phyloP scores from a whole-genome alignment of 2,797 vertebrate species.

The Melanotaenia nigrans region DNA sequence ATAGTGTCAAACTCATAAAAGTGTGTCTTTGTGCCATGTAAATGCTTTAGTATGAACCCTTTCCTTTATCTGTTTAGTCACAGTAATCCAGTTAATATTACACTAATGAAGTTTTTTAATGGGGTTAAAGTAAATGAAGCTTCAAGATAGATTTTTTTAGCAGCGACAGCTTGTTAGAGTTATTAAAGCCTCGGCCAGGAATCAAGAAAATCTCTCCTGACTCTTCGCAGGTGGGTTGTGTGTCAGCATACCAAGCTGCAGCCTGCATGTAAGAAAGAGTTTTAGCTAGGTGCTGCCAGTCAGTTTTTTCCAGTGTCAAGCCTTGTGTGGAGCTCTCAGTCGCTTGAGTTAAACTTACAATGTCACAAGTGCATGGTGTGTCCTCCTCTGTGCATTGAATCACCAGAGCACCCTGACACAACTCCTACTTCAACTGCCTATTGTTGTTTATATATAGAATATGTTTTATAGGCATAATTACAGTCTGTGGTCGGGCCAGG shows the following conservation, averaged over 20 bases:
- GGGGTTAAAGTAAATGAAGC: neutral
- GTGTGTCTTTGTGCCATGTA: neutral
- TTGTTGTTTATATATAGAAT: constrained; percentile 80
- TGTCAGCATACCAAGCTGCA: constrained; percentile 17
- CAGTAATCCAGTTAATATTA: constrained; percentile 14
- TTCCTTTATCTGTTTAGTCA: constrained; percentile 5
- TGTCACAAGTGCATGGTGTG: constrained; percentile 42
- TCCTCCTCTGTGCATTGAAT: constrained; percentile 59
- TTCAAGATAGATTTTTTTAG: constrained; percentile 11
- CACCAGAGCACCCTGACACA: constrained; percentile 68
- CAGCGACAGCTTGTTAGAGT: neutral
- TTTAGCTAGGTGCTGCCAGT: constrained; percentile 11
- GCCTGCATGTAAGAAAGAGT: constrained; percentile 12
- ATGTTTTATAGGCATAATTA: constrained; percentile 75
- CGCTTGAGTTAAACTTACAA: constrained; percentile 29
- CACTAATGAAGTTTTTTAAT: constrained; percentile 2
- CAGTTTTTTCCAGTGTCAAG: constrained; percentile 29
- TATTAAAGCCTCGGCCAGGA: constrained; percentile 31
- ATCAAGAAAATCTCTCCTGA: constrained; percentile 34
- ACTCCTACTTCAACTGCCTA: constrained; percentile 74
- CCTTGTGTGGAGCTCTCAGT: constrained; percentile 33
- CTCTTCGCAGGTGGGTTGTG: constrained; percentile 21
- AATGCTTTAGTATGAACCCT: constrained; percentile 16
- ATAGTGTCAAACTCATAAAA: constrained; percentile 4
- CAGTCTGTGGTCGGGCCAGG: constrained; percentile 46